These are phyloP conservation scores for Amphiura filiformis DNA, from an alignment of 35 echinoderm and acorn worm genomes.

Conservation along the genomic window DNA sequence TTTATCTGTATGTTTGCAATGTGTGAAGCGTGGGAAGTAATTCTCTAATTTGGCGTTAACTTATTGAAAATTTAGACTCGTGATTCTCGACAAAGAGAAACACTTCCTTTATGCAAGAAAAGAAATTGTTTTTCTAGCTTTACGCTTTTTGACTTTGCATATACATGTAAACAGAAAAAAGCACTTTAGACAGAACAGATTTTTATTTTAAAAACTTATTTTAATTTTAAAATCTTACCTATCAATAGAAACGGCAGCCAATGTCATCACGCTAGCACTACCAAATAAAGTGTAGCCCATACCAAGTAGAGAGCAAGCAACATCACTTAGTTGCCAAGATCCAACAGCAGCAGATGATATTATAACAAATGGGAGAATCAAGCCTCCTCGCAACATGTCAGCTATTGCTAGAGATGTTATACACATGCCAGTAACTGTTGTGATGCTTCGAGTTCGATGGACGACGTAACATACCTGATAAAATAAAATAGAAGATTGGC, in stretches of 20 bases:
- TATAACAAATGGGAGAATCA: slow-evolving; percentile 72
- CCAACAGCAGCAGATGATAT: slow-evolving; percentile 47
- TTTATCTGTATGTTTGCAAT: no score
- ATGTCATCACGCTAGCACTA: slow-evolving; percentile 87
- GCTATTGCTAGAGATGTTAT: slow-evolving; percentile 85
- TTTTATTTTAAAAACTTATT: no score
- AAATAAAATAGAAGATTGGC: slow-evolving; percentile 13
- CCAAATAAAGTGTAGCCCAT: slow-evolving; percentile 66
- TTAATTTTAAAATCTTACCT: slow-evolving; percentile 56
- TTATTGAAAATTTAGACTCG: no score
- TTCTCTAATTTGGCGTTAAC: no score
- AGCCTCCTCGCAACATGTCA: slow-evolving; percentile 66
- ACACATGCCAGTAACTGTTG: slow-evolving; percentile 89
- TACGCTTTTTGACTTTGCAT: not conserved
- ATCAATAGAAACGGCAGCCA: slow-evolving; percentile 86
- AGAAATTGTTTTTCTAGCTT: no score
- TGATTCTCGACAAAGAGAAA: no score
- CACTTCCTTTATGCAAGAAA: no score
- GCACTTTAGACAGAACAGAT: not conserved
- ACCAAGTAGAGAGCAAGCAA: slow-evolving; percentile 42
- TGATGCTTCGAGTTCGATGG: slow-evolving; percentile 75
- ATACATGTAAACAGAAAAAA: no score
- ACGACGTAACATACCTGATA: slow-evolving; percentile 88
- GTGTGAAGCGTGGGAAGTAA: no score
- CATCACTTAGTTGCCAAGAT: slow-evolving; percentile 35